Evolutionary conservation across 53 echinoderm and acorn worm genomes (phyloP).

Genomic region (Stichopus horrens): DNA sequence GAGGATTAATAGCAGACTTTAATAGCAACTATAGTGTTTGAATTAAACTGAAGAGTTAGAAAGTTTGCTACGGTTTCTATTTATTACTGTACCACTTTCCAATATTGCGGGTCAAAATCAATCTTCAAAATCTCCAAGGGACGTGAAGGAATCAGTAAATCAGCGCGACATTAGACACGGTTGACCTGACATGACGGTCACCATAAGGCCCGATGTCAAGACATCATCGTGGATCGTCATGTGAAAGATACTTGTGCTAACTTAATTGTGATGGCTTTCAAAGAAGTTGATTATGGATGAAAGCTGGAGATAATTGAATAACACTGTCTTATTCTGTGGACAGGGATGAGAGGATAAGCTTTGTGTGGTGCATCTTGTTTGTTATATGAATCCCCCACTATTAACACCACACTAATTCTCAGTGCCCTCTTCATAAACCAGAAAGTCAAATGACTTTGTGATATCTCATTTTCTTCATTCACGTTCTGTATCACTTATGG

Average conservation of each 20-base stretch:
- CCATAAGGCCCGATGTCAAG: background rate
- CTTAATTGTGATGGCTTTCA: constrained; percentile 24
- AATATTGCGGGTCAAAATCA: background rate
- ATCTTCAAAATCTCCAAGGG: background rate
- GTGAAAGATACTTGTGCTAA: constrained; percentile 13
- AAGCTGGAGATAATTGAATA: background rate
- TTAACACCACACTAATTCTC: background rate
- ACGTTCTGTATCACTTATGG: too few species aligned
- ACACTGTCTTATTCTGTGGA: background rate
- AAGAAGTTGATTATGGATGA: background rate
- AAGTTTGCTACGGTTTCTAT: background rate
- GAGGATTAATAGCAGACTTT: too few species aligned
- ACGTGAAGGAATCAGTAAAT: background rate
- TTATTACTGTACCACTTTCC: background rate
- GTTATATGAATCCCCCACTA: background rate
- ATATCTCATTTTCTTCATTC: too few species aligned
- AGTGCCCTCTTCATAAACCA: too few species aligned
- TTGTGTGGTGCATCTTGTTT: background rate
- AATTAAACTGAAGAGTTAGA: background rate
- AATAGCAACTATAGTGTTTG: background rate
- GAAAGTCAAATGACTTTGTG: too few species aligned
- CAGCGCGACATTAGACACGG: background rate
- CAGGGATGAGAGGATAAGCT: constrained; percentile 15
- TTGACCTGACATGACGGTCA: background rate
- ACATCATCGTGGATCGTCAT: constrained; percentile 10